Base-by-base conservation (phyloP, 37 sponge, comb jelly and placozoan species). In the Chondrosia reniformis region DNA sequence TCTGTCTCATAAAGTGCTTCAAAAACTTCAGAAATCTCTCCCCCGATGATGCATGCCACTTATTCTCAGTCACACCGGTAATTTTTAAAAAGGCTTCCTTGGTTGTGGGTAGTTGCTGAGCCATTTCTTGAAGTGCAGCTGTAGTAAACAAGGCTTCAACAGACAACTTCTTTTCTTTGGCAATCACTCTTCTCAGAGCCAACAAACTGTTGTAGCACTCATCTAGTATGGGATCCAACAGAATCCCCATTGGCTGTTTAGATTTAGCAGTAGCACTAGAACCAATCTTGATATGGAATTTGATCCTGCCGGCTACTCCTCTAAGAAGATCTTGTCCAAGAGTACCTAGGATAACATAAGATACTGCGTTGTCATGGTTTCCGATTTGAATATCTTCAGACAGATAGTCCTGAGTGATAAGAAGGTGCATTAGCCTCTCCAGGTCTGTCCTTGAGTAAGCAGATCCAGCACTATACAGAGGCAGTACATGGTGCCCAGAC, bases 371-470 rank as follows among this genome's bases (percentile, higher is more conserved):
- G 75, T 93, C 96, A 78, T 99, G 99, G 45, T 36, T 59, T 3
- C 96, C 96, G 62, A 95, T 87, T 8, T 79, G 74, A 27, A 93
- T 55, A 34, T 71, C 83, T 80, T 99, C 99, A 0, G 77, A 46
- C 37, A 99, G 88, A 0, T 89, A 46, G 19, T 84, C 89, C 46
- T 81, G 75, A 59, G 86, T 59, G 22, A 95, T 89, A 63, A 99
- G 66, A 64, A 89, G 77, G 76, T 92, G 91, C 33, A 99, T 79
- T 12, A 95, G 79, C 45, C 99, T 67, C 78, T 99, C 99, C 31
- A 93, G 39, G 61, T 92, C 96, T 4, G 86, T 84, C 36, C 81
- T 85, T 21, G 63, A 41, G 46, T 64, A 37, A 6, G 43, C 54
- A 6, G 34, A 25, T 9, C 91, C 88, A 38, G 65, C 79, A 49